Conservation (phyloP, 2,113 vertebrate species). For the Coreoperca whiteheadi region DNA sequence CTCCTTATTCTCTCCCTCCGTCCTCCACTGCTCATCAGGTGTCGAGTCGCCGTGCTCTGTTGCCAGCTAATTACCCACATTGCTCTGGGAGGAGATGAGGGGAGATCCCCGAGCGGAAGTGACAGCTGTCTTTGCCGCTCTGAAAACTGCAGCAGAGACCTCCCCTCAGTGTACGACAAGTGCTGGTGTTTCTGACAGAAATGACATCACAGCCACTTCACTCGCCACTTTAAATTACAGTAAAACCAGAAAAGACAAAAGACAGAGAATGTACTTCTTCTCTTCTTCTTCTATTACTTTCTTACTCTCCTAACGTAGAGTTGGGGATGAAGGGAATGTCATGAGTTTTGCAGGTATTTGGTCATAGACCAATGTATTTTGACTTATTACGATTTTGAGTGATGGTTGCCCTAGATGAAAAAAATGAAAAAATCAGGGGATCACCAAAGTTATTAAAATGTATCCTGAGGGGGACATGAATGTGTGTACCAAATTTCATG, state of each 20-base stretch:
- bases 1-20: neutral
- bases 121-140: constrained; percentile 66
- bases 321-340: no score
- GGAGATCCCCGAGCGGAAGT: constrained; percentile 63
- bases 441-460: neutral
- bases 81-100: constrained; percentile 47
- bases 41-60: constrained; percentile 47
- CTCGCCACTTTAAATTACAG: constrained; percentile 43
- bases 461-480: no score
- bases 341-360: no score
- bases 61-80: constrained; percentile 68
- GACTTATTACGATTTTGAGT: neutral
- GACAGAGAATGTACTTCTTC: neutral
- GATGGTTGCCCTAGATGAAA: no score
- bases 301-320: neutral
- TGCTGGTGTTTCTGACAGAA: constrained; percentile 34
- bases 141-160: constrained; percentile 18
- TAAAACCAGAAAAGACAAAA: constrained; percentile 5
- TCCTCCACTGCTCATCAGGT: constrained; percentile 38
- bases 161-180: constrained; percentile 10
- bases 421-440: no score
- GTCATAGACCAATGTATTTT: neutral
- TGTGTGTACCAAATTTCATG: no score
- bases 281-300: neutral
- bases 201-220: constrained; percentile 46